Conservation (phyloP, 2,797 vertebrate species). For the Phrynocephalus vlangalii region DNA sequence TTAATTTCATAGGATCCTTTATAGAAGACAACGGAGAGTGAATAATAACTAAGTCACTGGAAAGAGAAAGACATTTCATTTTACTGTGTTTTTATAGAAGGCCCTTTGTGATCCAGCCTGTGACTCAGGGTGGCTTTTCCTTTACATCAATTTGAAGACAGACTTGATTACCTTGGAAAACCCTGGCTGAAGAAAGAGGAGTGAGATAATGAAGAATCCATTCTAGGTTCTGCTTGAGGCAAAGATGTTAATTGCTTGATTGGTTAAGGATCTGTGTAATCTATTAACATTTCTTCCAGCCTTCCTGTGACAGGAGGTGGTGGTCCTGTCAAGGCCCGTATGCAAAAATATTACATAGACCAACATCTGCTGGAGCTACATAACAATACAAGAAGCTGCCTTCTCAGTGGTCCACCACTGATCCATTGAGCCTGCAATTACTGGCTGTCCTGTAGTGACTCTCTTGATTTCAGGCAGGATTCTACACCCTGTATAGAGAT, state of each 20-base stretch:
- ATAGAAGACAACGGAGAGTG: constrained; percentile 58
- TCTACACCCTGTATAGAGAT: too few species aligned
- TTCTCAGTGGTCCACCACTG: too few species aligned
- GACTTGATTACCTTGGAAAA: constrained; percentile 5
- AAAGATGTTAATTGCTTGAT: neutral
- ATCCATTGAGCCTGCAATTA: too few species aligned
- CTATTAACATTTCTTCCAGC: neutral
- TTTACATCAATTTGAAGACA: accelerated
- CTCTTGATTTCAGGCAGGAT: too few species aligned
- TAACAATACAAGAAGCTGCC: too few species aligned
- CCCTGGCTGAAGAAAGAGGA: neutral
- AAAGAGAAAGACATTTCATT: constrained; percentile 29
- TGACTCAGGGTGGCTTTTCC: accelerated
- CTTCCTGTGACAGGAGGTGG: too few species aligned
- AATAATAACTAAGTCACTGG: constrained; percentile 50
- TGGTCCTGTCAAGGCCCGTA: too few species aligned
- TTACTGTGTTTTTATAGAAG: constrained; percentile 22
- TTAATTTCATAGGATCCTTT: constrained; percentile 69
- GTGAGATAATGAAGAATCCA: neutral
- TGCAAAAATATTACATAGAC: too few species aligned
- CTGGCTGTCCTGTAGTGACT: too few species aligned
- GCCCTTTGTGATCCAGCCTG: constrained; percentile 35
- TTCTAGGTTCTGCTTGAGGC: accelerated
- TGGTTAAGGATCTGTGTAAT: accelerated
- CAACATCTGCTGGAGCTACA: too few species aligned